Conservation (phyloP, 2,113 vertebrate species). For the Zootoca vivipara region DNA sequence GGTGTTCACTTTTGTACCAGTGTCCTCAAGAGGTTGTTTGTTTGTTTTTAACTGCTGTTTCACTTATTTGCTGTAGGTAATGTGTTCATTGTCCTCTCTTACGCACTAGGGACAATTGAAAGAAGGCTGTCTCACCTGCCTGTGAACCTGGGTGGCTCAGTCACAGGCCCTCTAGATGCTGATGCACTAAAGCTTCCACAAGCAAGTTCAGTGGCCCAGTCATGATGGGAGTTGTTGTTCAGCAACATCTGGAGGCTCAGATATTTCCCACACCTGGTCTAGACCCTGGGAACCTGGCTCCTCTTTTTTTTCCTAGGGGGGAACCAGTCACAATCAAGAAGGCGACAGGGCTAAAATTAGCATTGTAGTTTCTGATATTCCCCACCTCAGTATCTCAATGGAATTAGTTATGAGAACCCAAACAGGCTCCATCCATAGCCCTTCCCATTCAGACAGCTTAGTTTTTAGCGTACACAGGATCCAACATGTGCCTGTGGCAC, state of each 20-base stretch:
- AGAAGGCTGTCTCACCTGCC: conserved; percentile 36
- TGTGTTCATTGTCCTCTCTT: conserved; percentile 35
- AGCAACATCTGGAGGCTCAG: too few species aligned
- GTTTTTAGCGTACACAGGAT: conserved; percentile 37
- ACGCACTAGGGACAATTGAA: conserved; percentile 49
- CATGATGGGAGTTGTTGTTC: too few species aligned
- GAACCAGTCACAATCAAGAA: conserved; percentile 48
- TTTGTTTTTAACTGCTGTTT: conserved; percentile 59
- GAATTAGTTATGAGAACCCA: conserved; percentile 39
- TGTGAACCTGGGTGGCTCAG: conserved; percentile 39
- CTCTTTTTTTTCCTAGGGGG: conserved; percentile 56
- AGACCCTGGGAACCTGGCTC: conserved; percentile 47
- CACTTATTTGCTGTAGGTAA: conserved; percentile 56
- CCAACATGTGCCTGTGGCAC: conserved; percentile 15
- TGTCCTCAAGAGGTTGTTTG: conserved; percentile 39
- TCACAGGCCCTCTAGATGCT: too few species aligned
- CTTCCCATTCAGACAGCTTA: conserved; percentile 49
- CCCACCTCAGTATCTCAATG: conserved; percentile 32
- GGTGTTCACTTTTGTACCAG: conserved; percentile 57
- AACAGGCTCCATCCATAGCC: conserved; percentile 32
- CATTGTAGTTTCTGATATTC: neutral
- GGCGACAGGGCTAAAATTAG: conserved; percentile 39
- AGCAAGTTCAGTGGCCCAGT: too few species aligned
- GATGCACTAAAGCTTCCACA: too few species aligned
- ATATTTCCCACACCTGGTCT: neutral